Percentiles rank a stretch among this genome's conserved stretches.
These are phyloP conservation scores for Acromyrmex charruanus DNA, from an alignment of 1,140 invertebrate species.

Conservation along the genomic window DNA sequence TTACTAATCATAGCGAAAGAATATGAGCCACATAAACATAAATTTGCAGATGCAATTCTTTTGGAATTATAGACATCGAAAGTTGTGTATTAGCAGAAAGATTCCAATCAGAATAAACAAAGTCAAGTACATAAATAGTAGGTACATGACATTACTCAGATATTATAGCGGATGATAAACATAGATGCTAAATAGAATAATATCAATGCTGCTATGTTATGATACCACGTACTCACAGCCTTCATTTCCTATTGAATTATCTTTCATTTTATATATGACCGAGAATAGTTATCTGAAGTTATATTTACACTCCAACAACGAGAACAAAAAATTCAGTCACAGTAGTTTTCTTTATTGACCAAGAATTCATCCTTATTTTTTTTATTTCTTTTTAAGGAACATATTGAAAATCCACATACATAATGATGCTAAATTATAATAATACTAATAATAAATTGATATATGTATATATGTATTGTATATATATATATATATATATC, in stretches of 20 bases:
- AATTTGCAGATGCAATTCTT: background rate
- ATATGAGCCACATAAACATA: background rate
- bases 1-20: background rate
- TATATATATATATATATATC: too few species aligned
- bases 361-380: background rate
- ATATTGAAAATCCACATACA: too few species aligned
- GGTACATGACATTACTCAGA: background rate
- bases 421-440: too few species aligned
- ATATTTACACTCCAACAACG: background rate
- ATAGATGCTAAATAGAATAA: conserved; percentile 1
- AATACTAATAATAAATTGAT: too few species aligned
- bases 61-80: background rate
- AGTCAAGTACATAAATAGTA: conserved; percentile 2
- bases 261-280: background rate
- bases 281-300: background rate
- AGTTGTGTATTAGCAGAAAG: background rate
- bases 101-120: background rate
- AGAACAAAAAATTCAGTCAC: background rate
- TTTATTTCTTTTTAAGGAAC: too few species aligned
- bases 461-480: too few species aligned
- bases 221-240: too few species aligned
- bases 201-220: background rate
- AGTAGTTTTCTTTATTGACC: background rate
- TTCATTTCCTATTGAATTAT: background rate
- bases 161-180: background rate